Percentiles rank a stretch among this genome's conserved stretches.
Evolutionary conservation across 1,140 invertebrate genomes (phyloP).

Genomic region (Oryzaephilus surinamensis): DNA sequence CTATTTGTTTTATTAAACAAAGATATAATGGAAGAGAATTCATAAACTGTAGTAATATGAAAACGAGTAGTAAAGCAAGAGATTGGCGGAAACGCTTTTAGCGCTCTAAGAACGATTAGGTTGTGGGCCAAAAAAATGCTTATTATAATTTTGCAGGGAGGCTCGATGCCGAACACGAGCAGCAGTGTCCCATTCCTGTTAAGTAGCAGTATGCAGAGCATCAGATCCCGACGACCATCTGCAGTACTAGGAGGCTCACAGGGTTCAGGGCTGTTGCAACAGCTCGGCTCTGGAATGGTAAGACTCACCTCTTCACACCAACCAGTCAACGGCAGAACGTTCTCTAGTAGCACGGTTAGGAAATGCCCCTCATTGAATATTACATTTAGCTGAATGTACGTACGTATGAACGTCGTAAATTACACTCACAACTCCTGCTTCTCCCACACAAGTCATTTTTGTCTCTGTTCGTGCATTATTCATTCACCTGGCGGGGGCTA

Average conservation of each 20-base stretch:
- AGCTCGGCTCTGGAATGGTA: conserved; percentile 79
- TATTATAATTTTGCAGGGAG: conserved; percentile 64
- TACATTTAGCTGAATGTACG: conserved; percentile 39
- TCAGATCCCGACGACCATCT: conserved; percentile 66
- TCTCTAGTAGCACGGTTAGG: conserved; percentile 65
- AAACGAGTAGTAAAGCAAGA: no score
- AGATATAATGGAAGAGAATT: no score
- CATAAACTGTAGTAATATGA: no score
- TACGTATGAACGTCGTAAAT: conserved; percentile 30
- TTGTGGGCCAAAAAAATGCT: no score
- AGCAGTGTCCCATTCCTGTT: conserved; percentile 75
- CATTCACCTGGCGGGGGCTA: conserved; percentile 30
- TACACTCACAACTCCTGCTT: conserved; percentile 21
- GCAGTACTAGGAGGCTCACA: conserved; percentile 52
- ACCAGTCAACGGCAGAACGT: conserved; percentile 51
- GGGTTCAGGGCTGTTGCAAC: conserved; percentile 63
- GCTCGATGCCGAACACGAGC: conserved; percentile 78
- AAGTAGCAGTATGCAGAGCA: conserved; percentile 71
- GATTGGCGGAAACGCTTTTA: no score
- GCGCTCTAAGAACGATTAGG: no score
- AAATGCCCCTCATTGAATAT: conserved; percentile 61
- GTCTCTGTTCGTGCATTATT: conserved; percentile 21
- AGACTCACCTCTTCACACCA: conserved; percentile 59
- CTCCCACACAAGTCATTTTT: conserved; percentile 21
- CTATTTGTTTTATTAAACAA: no score